Evolutionary conservation across 2,797 vertebrate genomes (phyloP), one percentile per base, ranked within the genome.

Genomic region (Anguilla pacifica): DNA sequence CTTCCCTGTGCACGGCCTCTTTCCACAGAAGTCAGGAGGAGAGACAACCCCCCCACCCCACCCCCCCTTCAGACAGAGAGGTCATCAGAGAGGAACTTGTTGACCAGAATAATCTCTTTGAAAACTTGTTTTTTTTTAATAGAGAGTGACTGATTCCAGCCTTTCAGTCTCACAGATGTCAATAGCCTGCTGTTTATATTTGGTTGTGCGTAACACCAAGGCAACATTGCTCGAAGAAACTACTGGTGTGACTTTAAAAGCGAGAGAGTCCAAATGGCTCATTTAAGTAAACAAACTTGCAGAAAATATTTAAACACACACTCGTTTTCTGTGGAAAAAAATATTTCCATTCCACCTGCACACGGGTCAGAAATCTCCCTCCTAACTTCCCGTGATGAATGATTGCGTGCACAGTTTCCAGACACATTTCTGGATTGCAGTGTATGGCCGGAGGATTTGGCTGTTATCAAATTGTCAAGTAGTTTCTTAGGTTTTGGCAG

Each of bases 391-490:
- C 55, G 55, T 88, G 86, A 53, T 39, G 67, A 87, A 89, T 91
- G 91, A 92, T 91, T 90, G 91, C 90, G 86, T 90, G 87, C 87
- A 79, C 90, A 86, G 82, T 85, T 92, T 91, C 90, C 90, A 92
- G 89, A 89, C 90, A 79, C 89, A 90, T 90, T 91, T 90, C 90
- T 87, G 86, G 89, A 89, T 89, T 88, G 89, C 64, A 89, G 91
- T 87, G 74, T 89, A 89, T 88, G 89, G 91, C 89, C 86, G 79
- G 89, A 90, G 92, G 85, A 89, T 88, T 87, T 87, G 87, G 90
- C 89, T 90, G 89, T 93, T 91, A 91, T 91, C 90, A 91, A 90
- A 89, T 88, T 88, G 90, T 92, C 89, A 88, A 91, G 90, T 90
- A 88, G 90, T 89, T 91, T 89, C 90, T 90, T 86, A 86, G 88